Conservation (phyloP, 1,140 invertebrate species). For the Calliphora vicina region DNA sequence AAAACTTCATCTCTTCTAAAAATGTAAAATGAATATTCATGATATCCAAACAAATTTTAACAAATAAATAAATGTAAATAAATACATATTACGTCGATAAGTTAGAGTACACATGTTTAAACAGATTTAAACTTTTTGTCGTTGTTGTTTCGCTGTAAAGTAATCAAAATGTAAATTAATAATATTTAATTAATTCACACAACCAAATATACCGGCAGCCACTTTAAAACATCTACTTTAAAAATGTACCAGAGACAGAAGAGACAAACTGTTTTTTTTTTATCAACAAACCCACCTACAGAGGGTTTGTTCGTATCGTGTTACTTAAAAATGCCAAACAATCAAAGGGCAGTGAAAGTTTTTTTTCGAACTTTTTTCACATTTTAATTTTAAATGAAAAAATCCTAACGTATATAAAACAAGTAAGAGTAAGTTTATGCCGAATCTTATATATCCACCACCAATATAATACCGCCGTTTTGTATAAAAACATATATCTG, state of each 20-base stretch:
- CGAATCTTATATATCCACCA: too few relatives aligned
- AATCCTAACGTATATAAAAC: neutral
- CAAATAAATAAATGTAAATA: neutral
- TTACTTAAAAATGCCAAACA: neutral
- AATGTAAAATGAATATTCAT: neutral
- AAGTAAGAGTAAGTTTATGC: too few relatives aligned
- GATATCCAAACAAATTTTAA: neutral
- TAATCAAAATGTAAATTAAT: slow-evolving; percentile 14
- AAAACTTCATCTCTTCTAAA: neutral
- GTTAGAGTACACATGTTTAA: neutral
- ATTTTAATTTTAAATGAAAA: neutral
- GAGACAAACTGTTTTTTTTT: neutral
- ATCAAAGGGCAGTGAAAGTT: slow-evolving; percentile 29
- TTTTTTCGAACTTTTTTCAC: neutral
- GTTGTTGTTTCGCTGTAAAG: neutral
- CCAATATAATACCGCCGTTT: too few relatives aligned
- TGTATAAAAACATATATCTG: too few relatives aligned
- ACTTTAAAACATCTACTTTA: neutral
- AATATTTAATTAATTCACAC: neutral
- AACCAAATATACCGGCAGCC: neutral
- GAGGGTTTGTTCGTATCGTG: neutral
- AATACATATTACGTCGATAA: neutral
- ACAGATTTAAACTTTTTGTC: neutral
- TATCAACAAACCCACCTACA: neutral
- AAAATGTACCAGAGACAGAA: neutral